Evolutionary conservation across 1,140 invertebrate species (phyloP), one percentile per base, ranked within the genome.

Genomic region (Drosophila ohnishii): DNA sequence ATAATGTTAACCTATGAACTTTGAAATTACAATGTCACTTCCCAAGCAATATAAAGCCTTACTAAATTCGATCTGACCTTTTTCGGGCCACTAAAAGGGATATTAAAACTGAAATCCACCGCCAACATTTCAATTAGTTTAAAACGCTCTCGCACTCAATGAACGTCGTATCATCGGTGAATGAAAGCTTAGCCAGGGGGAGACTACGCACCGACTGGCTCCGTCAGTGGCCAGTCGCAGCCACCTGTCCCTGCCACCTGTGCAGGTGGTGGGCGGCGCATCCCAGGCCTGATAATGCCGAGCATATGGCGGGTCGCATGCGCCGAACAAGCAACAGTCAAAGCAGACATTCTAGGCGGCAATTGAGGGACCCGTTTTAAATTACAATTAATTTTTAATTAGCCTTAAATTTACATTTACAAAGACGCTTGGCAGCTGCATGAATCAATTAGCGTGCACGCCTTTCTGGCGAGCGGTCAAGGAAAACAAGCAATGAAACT

Each of bases 301-400:
- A 82, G 30, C 83, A 86, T 86, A 86, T 87, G 82, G 83, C 35
- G 16, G 25, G 80, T 77, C 66, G 75, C 80, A 63, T 65, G 77
- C 64, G 73, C 63, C 37, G 35, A 48, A 11, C 32, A 19, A 22
- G 22, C 13, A 11, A 16, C 34, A 22, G 16, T 39, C 60, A 79
- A 69, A 47, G 50, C 50, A 19, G 32, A 55, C 63, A 67, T 66
- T 65, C 58, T 19, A 39, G 28, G 57, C 30, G 59, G 32, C 79
- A 48, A 74, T 57, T 53, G 60, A 56, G 69, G 28, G 56, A 16
- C 56, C 32, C 53, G 59, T 35, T 79, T 72, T 86, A 75, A 87
- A 79, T 79, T 83, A 87, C 79, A 79, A 86, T 87, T 86, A 87
- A 73, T 32, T 67, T 76, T 87, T 88, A 87, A 86, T 88, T 76